Percentiles rank a stretch among this genome's conserved stretches.
Evolutionary conservation across 2,797 vertebrate genomes (phyloP).

Genomic region (Martes flavigula): DNA sequence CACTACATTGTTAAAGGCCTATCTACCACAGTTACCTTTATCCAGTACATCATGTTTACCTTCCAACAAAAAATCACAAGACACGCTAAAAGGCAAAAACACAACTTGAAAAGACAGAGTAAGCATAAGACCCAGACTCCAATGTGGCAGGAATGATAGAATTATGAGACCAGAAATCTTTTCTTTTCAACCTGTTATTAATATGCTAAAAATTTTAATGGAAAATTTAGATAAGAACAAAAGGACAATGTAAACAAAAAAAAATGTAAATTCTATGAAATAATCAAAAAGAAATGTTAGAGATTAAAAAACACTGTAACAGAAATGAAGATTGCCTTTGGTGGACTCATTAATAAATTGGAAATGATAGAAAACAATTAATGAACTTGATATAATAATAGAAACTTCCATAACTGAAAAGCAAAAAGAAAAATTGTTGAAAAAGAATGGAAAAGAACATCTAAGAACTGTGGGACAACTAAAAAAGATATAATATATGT

Average conservation of each 20-base stretch:
- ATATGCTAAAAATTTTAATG: background rate
- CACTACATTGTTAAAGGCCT: background rate
- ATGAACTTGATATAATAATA: background rate
- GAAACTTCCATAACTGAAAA: constrained; percentile 23
- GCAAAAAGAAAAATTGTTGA: background rate
- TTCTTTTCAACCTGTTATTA: background rate
- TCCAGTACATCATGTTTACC: background rate
- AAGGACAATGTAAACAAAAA: background rate
- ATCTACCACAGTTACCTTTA: background rate
- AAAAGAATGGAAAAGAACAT: background rate
- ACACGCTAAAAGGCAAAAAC: background rate
- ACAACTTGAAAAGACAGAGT: background rate
- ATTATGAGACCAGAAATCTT: background rate
- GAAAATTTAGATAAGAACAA: background rate
- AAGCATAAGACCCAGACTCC: background rate
- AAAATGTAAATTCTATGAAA: background rate
- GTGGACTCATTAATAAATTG: background rate
- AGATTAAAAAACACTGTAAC: background rate
- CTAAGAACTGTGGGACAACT: background rate
- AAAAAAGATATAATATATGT: background rate
- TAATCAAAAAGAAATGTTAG: background rate
- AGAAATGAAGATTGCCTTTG: background rate
- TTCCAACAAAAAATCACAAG: background rate
- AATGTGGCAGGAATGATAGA: background rate
- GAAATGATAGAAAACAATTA: background rate